These are phyloP conservation scores for Champsocephalus esox DNA, from an alignment of 2,797 vertebrate genomes.

Conservation along the genomic window DNA sequence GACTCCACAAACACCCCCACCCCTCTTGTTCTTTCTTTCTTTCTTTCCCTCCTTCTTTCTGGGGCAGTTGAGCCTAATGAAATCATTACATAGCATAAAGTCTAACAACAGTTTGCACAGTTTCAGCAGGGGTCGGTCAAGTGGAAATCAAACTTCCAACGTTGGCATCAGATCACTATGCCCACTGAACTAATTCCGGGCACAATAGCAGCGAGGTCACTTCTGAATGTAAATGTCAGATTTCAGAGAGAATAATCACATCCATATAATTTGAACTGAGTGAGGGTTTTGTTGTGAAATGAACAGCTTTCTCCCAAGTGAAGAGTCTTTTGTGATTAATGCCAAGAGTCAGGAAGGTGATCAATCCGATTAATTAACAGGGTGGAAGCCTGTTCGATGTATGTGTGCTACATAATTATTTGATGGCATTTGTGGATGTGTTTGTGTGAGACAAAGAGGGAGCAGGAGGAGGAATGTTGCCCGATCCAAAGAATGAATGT, in stretches of 20 bases:
- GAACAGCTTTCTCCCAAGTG: conserved; percentile 5
- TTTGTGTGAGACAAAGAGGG: background rate
- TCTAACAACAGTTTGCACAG: conserved; percentile 50
- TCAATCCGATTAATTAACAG: conserved; percentile 11
- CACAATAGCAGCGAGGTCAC: conserved; percentile 9
- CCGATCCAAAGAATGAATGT: conserved; percentile 20
- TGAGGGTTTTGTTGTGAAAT: conserved; percentile 13
- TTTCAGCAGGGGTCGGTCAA: conserved; percentile 50
- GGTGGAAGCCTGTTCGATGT: conserved; percentile 37
- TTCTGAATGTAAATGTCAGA: conserved; percentile 27
- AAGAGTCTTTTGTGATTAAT: conserved; percentile 23
- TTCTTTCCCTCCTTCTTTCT: conserved; percentile 18
- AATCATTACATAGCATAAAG: conserved; percentile 44
- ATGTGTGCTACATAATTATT: conserved; percentile 25
- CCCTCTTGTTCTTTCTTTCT: conserved; percentile 26
- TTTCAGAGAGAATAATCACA: conserved; percentile 20
- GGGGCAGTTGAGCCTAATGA: conserved; percentile 41
- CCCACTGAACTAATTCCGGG: conserved; percentile 38
- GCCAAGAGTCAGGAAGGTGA: conserved; percentile 14
- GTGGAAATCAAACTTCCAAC: conserved; percentile 40
- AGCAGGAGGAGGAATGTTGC: conserved; percentile 4
- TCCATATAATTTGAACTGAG: background rate
- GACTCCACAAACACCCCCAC: conserved; percentile 18
- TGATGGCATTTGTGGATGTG: conserved; percentile 14
- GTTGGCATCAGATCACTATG: conserved; percentile 25